Evolutionary conservation across 2,797 vertebrate genomes (phyloP), one percentile per base, ranked within the genome.

Genomic region (Hirundo rustica): DNA sequence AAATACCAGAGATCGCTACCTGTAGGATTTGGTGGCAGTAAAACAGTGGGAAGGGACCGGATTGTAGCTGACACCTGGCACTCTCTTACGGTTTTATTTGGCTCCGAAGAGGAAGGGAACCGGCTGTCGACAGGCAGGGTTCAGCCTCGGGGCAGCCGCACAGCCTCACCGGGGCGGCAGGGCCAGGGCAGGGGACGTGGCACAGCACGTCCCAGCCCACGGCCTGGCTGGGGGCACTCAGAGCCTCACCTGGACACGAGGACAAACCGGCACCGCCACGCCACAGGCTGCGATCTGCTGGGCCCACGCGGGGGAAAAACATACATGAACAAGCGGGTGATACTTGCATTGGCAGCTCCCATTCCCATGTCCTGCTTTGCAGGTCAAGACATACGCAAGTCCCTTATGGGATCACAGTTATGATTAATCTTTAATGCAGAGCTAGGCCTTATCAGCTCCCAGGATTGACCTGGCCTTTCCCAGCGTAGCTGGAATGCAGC

Each of bases 1-100:
- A 89, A 93, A 92, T 55, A 64, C 36, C 84, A 86, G 87, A 90
- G 85, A 77, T 61, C 2, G 25, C 80, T 92, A 76, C 77, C 71
- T 58, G 67, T 61, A 71, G 75, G 60, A 82, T n/a, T 32, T 57
- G 73, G 84, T 58, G 83, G 58, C 57, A 73, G 85, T 61, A 60
- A 70, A 92, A 76, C 27, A 32, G 48, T 2, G 29, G 18, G 80
- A 68, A 86, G 48, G 78, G 85, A 79, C 22, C 2, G 15, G 60
- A 64, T 60, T 47, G 71, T 26, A 83, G 58, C 87, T 78, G 58
- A 85, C 80, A 55, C 54, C 92, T 89, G 88, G 72, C 64, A 34
- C 83, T n/a, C 80, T 74, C 75, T 45, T 38, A 14, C 0, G 21
- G 71, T 25, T 95, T 92, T 23, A 12, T 91, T 92, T 68, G 2